Evolutionary conservation across 2,888 invertebrate genomes (phyloP), one percentile per base, ranked within the genome.

Genomic region (Taphrorychus bicolor): DNA sequence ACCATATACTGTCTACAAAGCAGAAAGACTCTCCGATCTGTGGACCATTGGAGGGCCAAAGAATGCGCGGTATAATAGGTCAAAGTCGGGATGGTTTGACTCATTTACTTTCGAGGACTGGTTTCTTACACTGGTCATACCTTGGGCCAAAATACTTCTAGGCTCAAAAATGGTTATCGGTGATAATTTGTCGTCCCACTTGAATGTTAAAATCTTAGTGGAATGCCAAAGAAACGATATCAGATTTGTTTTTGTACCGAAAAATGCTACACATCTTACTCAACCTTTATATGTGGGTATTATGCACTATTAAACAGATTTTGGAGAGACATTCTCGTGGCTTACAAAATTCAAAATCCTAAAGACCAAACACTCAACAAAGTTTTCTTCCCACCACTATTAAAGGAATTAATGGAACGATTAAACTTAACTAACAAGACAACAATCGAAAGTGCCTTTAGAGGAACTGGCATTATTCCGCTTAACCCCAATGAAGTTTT

Each of bases 141-240:
- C 76, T 19, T 73, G 72, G 68, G 61, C 73, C 16, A 68, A 72
- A 62, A 66, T 69, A 48, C 45, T 54, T 23, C 21, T 24, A 9
- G 75, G 73, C 7, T 62, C 4, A 22, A 76, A 76, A 61, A 73
- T 75, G 5, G 19, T 78, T 5, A 73, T 80, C 65, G 76, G 78
- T 3, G 75, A 80, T 40, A 66, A 71, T 56, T 49, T 71, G 23
- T 71, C 63, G 5, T 66, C 63, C 5, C 69, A 62, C 23, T 54
- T 76, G 11, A 72, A 64, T 23, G 21, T 58, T 9, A 22, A 64
- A 5, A 58, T 59, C n/a, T 22, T 64, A 5, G n/a, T 4, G 19
- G 5, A 5, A 11, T 65, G 65, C 32, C 65, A 65, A 32, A 59
- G 65, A 51, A 32, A 52, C 9, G 19, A 65, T 16, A 59, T 65